Percentiles rank a stretch among this genome's conserved stretches.
Evolutionary conservation across 2,888 invertebrate species (phyloP).

Genomic region (Acanthacorydalis orientalis): DNA sequence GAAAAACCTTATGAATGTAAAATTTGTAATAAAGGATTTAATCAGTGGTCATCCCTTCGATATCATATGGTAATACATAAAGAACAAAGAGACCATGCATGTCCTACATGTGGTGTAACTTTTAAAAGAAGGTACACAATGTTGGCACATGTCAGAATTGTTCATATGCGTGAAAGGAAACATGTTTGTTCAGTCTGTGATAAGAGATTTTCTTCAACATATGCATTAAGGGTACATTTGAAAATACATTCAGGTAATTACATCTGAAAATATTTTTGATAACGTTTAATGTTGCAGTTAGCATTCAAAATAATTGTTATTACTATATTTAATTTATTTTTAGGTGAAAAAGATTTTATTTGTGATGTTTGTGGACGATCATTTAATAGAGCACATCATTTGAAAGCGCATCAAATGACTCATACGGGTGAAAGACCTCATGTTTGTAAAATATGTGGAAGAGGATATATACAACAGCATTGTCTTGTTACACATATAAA

Average conservation of each 20-base stretch:
- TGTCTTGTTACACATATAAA: slow-evolving; percentile 32
- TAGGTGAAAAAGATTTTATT: slow-evolving; percentile 10
- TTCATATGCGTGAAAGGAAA: not conserved
- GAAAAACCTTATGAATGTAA: not conserved
- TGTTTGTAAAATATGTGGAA: slow-evolving; percentile 34
- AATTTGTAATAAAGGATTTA: not conserved
- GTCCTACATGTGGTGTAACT: not conserved
- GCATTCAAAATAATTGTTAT: no score
- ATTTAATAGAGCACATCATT: slow-evolving; percentile 32
- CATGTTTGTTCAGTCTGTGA: not conserved
- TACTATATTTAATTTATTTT: slow-evolving; percentile 20
- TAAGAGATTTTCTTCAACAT: not conserved
- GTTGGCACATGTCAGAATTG: not conserved
- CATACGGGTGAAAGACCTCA: slow-evolving; percentile 36
- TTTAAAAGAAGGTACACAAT: not conserved
- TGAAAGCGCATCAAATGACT: slow-evolving; percentile 31
- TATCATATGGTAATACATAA: not conserved
- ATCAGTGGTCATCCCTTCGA: not conserved
- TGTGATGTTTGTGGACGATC: slow-evolving; percentile 34
- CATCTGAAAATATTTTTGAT: not conserved
- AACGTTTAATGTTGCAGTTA: no score
- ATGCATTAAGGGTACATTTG: not conserved
- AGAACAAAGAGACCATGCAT: not conserved
- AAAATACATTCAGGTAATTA: not conserved
- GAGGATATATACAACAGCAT: slow-evolving; percentile 34